Percentiles rank a stretch among this genome's conserved stretches.
Evolutionary conservation across 1,140 invertebrate genomes (phyloP).

Genomic region (Eubasilissa regina): DNA sequence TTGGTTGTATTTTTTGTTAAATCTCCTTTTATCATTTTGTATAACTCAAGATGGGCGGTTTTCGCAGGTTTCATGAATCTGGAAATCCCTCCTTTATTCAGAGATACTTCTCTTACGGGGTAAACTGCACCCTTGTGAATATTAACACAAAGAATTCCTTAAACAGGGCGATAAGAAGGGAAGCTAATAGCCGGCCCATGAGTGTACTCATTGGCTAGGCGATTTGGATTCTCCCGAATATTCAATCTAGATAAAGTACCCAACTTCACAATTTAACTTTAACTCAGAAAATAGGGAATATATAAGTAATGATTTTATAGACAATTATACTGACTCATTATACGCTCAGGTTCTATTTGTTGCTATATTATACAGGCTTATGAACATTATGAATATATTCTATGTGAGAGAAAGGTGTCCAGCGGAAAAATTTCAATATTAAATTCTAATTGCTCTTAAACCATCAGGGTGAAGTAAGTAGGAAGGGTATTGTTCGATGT

Average conservation of each 20-base stretch:
- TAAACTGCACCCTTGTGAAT: conserved; percentile 10
- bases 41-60: too few species aligned
- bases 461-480: too few species aligned
- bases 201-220: background rate
- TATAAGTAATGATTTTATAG: background rate
- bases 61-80: too few species aligned
- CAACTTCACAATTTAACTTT: background rate
- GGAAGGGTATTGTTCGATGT: too few species aligned
- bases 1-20: too few species aligned
- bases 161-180: background rate
- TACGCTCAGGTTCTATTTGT: background rate
- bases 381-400: too few species aligned
- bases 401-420: too few species aligned
- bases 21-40: too few species aligned
- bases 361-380: too few species aligned
- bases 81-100: too few species aligned
- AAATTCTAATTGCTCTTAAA: too few species aligned
- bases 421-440: too few species aligned
- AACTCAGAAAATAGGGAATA: background rate
- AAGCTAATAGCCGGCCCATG: background rate
- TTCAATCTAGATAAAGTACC: background rate
- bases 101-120: background rate
- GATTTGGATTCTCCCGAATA: background rate
- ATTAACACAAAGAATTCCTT: conserved; percentile 23
- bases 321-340: background rate